These are phyloP conservation scores for Aselliscus stoliczkanus DNA, from an alignment of 2,797 vertebrate genomes.

Conservation along the genomic window DNA sequence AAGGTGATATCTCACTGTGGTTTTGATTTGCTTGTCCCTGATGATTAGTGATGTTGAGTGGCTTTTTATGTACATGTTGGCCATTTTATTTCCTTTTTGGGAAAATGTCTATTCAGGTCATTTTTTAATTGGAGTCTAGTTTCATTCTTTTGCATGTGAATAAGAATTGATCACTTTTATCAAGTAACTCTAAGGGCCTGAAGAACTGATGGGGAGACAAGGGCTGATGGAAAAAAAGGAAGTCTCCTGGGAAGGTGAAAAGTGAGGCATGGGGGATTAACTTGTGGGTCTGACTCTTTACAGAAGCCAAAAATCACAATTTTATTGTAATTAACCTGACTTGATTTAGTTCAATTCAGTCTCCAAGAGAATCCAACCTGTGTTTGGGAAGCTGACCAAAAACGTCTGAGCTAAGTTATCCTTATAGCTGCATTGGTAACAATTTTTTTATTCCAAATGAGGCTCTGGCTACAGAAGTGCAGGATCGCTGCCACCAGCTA, in stretches of 20 bases:
- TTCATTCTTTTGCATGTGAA: background rate
- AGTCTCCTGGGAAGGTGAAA: background rate
- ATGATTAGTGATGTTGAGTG: background rate
- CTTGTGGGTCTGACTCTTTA: background rate
- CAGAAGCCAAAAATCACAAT: background rate
- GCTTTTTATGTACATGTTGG: background rate
- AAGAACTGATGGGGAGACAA: background rate
- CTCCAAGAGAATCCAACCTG: background rate
- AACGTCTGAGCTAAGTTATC: background rate
- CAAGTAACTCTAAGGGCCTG: background rate
- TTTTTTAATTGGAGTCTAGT: background rate
- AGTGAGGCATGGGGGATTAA: background rate
- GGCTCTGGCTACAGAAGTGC: background rate
- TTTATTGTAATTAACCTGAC: background rate
- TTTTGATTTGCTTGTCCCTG: background rate
- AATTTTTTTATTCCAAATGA: background rate
- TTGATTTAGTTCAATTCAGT: background rate
- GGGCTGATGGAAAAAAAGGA: background rate
- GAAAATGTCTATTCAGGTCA: background rate
- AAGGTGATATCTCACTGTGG: background rate
- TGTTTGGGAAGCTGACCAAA: background rate
- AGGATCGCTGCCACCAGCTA: background rate
- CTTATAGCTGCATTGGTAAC: background rate
- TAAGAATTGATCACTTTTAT: background rate
- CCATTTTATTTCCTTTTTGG: background rate